Percentiles rank a stretch among this genome's conserved stretches.
Conservation (phyloP, 23 tunicate genomes). For the Trididemnum nubilum region DNA sequence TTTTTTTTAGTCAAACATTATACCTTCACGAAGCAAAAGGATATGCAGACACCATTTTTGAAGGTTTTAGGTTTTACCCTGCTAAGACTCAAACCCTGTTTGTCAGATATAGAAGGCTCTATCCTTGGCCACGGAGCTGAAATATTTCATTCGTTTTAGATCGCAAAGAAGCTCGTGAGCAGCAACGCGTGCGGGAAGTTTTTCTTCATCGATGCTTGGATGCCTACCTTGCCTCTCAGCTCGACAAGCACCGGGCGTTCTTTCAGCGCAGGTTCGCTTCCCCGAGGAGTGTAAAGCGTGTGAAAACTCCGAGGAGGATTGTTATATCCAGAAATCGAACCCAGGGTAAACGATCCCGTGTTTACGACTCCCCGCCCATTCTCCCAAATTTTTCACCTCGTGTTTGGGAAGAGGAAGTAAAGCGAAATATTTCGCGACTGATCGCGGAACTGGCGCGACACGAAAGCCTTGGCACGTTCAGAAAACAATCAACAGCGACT, state of each 20-base stretch:
- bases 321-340: neutral
- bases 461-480: neutral
- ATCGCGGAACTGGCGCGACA: constrained; percentile 16
- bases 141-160: too few species aligned
- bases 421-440: constrained; percentile 3
- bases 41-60: too few species aligned
- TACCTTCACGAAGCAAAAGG: too few species aligned
- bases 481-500: too few species aligned
- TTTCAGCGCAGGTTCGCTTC: constrained; percentile 20
- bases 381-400: neutral
- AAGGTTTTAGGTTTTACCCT: neutral
- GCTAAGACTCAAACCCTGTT: neutral
- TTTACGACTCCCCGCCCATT: neutral
- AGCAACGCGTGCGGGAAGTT: constrained; percentile 16
- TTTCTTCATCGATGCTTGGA: constrained; percentile 51
- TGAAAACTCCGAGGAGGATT: neutral
- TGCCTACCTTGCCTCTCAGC: constrained; percentile 8
- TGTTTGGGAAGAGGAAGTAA: constrained; percentile 2
- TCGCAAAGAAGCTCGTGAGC: neutral
- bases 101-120: neutral
- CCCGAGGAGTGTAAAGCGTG: neutral
- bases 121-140: too few species aligned
- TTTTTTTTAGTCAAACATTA: too few species aligned
- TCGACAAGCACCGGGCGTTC: constrained; percentile 29
- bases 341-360: neutral